Conservation (phyloP, 2,797 vertebrate species). For the Streptopelia turtur region DNA sequence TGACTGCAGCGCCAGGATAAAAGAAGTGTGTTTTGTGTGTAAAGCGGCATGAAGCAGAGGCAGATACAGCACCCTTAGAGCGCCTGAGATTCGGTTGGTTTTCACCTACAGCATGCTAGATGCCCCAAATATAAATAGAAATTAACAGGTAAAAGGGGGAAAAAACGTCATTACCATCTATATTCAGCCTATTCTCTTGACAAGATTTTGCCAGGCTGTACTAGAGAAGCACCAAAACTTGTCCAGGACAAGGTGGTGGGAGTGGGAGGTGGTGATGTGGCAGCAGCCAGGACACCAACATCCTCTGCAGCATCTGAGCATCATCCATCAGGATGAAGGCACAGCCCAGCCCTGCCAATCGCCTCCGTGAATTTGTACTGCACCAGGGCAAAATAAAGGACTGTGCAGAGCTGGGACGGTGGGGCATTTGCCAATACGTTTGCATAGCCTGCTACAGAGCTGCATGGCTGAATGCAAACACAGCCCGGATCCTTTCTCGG, state of each 20-base stretch:
- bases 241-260: neutral
- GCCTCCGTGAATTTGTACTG: accelerated
- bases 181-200: too few species aligned
- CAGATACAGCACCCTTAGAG: neutral
- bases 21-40: neutral
- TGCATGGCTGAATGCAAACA: neutral
- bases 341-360: neutral
- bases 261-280: accelerated
- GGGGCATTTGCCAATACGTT: neutral
- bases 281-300: neutral
- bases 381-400: neutral
- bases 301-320: accelerated
- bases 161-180: accelerated
- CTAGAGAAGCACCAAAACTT: neutral
- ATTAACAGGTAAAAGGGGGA: accelerated
- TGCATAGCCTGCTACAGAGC: neutral
- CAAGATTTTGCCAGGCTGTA: neutral
- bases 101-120: neutral
- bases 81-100: accelerated
- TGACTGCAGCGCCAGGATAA: conserved; percentile 55
- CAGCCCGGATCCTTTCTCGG: neutral
- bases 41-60: neutral
- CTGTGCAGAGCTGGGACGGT: neutral
- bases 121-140: neutral
- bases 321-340: accelerated